Evolutionary conservation across 2,113 vertebrate species (phyloP).

Genomic region (Neotoma lepida): DNA sequence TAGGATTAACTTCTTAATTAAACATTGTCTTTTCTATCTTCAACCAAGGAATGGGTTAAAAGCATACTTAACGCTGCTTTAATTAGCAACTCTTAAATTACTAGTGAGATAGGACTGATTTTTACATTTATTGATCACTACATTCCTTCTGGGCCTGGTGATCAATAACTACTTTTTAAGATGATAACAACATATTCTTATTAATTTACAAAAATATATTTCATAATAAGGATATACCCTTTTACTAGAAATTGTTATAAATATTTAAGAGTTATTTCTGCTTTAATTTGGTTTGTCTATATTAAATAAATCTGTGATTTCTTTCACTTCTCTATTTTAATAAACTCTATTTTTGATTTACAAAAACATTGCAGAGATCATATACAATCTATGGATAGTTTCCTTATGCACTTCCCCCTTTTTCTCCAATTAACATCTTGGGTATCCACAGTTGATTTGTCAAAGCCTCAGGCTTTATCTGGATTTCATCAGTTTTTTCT

Average conservation of each 20-base stretch:
- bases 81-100: constrained; percentile 28
- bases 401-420: background rate
- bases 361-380: constrained; percentile 23
- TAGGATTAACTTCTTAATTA: background rate
- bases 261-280: constrained; percentile 7
- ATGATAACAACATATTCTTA: background rate
- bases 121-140: constrained; percentile 3
- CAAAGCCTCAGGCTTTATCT: background rate
- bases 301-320: constrained; percentile 41
- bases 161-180: background rate
- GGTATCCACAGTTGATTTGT: background rate
- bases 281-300: background rate
- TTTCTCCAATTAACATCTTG: background rate
- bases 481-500: background rate
- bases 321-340: background rate
- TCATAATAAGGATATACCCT: constrained; percentile 10
- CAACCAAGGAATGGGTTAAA: background rate
- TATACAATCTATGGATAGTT: background rate
- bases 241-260: constrained; percentile 33
- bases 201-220: constrained; percentile 18
- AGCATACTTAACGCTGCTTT: background rate
- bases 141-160: constrained; percentile 17
- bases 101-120: background rate
- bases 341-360: constrained; percentile 54
- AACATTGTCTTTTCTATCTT: constrained; percentile 26